Evolutionary conservation across 2,113 vertebrate species (phyloP), one percentile per base, ranked within the genome.

Genomic region (Lonchura striata): DNA sequence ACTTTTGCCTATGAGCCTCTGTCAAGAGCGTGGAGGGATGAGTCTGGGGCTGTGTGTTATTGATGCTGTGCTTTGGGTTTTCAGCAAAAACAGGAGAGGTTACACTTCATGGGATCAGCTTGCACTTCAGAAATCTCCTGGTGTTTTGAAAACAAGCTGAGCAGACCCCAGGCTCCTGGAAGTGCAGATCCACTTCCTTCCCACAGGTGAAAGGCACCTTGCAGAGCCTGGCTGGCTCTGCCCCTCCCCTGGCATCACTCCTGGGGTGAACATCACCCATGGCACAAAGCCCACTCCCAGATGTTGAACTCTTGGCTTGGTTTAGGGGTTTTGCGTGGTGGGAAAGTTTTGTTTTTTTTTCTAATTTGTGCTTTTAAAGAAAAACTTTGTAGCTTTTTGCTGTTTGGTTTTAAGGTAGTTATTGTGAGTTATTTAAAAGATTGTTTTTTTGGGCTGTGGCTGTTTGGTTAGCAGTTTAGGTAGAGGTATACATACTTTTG

Each of bases 1-100:
- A 53, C 78, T 96, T 93, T 56, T 96, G 94, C 77, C 37, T 88
- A 66, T 7, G 63, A 91, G 82, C 74, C 90, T 90, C 92, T 86
- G 93, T 85, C 65, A 84, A 82, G 82, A 94, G 82, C 4, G 3
- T 1, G 6, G 81, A 53, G 85, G 91, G 91, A 90, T 0, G 17
- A 64, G 71, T 0, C 37, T 21, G 42, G 61, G 54, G 37, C 46
- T 60, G 15, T 16, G 57, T 30, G 59, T 23, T 68, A 22, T 8
- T 85, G 79, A 46, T 85, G 76, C 72, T 12, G 1, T 20, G 63
- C 52, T 37, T 11, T 4, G 47, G 69, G 65, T 28, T 87, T 84
- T 0, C 5, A 53, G 30, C 2, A 15, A 90, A 83, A 78, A 46
- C 2, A 39, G 15, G 65, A 85, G 77, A 65, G 6, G 23, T 60